phyloP scores from a whole-genome alignment of 1,140 invertebrate genomes.

The Cryptotermes secundus region DNA sequence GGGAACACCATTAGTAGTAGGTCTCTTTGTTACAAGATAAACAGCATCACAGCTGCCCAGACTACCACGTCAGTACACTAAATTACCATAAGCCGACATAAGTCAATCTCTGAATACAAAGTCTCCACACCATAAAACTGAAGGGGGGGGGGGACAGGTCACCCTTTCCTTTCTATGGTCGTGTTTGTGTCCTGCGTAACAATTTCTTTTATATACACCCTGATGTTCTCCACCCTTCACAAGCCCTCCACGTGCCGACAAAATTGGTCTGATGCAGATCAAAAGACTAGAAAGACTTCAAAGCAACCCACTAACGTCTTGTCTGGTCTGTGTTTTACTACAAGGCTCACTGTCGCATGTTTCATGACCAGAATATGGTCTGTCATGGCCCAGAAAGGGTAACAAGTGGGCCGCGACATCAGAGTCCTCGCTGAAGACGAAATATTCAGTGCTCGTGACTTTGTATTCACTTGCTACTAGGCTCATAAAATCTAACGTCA shows the following conservation, averaged over 20 bases:
- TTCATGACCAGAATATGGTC: no score
- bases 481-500: no score
- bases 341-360: no score
- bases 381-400: no score
- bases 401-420: no score
- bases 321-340: not conserved
- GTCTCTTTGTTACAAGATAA: not conserved
- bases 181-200: not conserved
- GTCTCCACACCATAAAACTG: not conserved
- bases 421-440: no score
- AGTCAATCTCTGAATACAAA: constrained; percentile 17
- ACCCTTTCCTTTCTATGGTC: not conserved
- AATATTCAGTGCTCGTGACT: no score
- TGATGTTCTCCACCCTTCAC: no score
- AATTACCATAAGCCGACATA: constrained; percentile 8
- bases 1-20: not conserved
- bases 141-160: not conserved
- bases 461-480: no score
- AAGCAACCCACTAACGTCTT: not conserved
- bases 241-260: not conserved
- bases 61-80: not conserved
- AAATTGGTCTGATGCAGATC: not conserved
- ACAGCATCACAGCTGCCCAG: not conserved
- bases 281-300: not conserved
- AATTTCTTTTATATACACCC: not conserved